Evolutionary conservation across 2,113 vertebrate genomes (phyloP).

Genomic region (Melospiza georgiana): DNA sequence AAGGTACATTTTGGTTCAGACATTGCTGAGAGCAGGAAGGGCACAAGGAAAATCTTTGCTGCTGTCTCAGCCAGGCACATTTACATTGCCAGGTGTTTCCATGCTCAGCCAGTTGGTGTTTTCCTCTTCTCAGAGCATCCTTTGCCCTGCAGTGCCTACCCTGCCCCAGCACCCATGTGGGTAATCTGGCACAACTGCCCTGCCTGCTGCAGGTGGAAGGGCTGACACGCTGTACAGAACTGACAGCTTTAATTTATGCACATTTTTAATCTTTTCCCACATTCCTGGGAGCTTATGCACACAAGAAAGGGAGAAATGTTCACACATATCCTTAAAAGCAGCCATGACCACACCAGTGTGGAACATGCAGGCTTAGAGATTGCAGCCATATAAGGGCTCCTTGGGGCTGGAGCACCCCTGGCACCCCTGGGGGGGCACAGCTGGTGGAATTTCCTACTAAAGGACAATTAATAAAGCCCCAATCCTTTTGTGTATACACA

Average conservation of each 20-base stretch:
- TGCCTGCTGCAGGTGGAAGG: neutral
- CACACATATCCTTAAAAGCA: constrained; percentile 46
- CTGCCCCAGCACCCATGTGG: accelerated
- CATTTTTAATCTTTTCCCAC: neutral
- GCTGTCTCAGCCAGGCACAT: neutral
- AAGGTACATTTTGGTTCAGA: neutral
- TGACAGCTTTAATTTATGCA: neutral
- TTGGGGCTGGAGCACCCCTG: neutral
- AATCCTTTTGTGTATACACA: constrained; percentile 26
- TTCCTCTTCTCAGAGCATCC: neutral
- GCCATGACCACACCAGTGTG: neutral
- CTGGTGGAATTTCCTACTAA: constrained; percentile 40
- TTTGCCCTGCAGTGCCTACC: neutral
- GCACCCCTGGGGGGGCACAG: constrained; percentile 2
- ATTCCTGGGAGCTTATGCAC: constrained; percentile 31
- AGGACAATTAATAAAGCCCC: constrained; percentile 16
- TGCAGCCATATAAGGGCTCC: constrained; percentile 59
- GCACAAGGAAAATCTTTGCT: neutral
- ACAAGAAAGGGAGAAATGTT: neutral
- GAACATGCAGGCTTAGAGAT: neutral
- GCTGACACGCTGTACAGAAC: neutral
- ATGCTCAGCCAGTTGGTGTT: neutral
- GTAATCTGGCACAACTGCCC: neutral
- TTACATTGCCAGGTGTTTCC: neutral
- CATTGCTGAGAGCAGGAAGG: neutral